Conservation (phyloP, 2,888 invertebrate species). For the Achlya flavicornis region DNA sequence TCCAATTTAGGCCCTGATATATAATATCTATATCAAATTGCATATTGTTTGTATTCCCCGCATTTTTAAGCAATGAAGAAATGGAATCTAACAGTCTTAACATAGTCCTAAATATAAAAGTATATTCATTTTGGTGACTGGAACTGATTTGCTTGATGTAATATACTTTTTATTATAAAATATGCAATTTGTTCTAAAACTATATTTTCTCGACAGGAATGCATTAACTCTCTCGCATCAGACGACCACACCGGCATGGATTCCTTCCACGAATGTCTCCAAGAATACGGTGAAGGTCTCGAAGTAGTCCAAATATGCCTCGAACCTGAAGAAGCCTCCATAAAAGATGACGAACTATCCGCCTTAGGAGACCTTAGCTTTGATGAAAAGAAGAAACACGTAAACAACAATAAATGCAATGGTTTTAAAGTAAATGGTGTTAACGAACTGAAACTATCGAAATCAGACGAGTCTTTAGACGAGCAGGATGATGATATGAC, state of each 20-base stretch:
- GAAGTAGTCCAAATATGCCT: conserved; percentile 86
- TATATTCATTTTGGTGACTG: no score
- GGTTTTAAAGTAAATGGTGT: conserved; percentile 61
- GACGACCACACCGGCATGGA: conserved; percentile 86
- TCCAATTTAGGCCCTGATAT: no score
- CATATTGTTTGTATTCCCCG: no score
- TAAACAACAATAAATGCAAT: conserved; percentile 33
- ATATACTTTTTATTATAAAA: no score
- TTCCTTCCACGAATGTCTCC: conserved; percentile 86
- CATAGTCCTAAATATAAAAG: no score
- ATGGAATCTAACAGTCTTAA: no score
- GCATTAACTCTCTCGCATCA: conserved; percentile 81
- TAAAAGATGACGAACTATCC: conserved; percentile 79
- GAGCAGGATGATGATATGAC: conserved; percentile 79
- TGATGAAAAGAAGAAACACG: conserved; percentile 61
- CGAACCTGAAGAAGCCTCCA: conserved; percentile 83
- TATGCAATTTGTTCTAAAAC: no score
- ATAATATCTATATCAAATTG: no score
- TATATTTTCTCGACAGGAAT: conserved; percentile 61
- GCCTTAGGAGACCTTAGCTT: conserved; percentile 74
- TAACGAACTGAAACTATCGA: conserved; percentile 61
- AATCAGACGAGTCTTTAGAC: conserved; percentile 75
- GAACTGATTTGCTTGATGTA: no score
- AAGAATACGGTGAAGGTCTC: conserved; percentile 86
- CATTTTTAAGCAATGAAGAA: no score